Evolutionary conservation across 2,113 vertebrate genomes (phyloP).

Genomic region (Dasyurus viverrinus): DNA sequence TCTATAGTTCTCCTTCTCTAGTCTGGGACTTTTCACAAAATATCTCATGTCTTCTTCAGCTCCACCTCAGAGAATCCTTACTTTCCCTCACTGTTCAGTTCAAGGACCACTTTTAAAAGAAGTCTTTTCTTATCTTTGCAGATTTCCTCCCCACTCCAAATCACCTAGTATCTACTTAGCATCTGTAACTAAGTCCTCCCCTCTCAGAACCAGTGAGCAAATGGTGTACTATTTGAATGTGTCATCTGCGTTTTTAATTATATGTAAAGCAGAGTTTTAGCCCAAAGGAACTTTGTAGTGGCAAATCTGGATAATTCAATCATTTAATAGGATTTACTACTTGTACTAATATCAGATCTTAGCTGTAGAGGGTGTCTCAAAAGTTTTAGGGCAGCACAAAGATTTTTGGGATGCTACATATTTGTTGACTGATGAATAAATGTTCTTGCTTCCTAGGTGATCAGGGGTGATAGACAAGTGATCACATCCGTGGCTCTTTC

Average conservation of each 20-base stretch:
- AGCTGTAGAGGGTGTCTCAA: background rate
- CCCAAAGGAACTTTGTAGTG: background rate
- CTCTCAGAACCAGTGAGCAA: background rate
- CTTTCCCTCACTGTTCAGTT: background rate
- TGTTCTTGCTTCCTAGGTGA: background rate
- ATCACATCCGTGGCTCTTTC: background rate
- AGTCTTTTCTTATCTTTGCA: background rate
- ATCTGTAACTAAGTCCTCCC: background rate
- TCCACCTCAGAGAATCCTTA: background rate
- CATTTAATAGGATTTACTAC: background rate
- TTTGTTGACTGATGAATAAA: background rate
- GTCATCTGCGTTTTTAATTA: background rate
- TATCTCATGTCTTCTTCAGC: background rate
- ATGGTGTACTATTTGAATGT: background rate
- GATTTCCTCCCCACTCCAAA: background rate
- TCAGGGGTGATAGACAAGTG: background rate
- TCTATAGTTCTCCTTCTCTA: background rate
- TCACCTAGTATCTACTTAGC: background rate
- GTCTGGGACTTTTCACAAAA: background rate
- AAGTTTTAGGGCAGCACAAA: background rate
- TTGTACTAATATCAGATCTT: background rate
- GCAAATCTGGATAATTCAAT: background rate
- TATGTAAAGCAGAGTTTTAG: background rate
- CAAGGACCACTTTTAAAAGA: background rate
- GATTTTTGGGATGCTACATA: background rate